Evolutionary conservation across 2,797 vertebrate species (phyloP).

Genomic region (Argyrosomus regius): DNA sequence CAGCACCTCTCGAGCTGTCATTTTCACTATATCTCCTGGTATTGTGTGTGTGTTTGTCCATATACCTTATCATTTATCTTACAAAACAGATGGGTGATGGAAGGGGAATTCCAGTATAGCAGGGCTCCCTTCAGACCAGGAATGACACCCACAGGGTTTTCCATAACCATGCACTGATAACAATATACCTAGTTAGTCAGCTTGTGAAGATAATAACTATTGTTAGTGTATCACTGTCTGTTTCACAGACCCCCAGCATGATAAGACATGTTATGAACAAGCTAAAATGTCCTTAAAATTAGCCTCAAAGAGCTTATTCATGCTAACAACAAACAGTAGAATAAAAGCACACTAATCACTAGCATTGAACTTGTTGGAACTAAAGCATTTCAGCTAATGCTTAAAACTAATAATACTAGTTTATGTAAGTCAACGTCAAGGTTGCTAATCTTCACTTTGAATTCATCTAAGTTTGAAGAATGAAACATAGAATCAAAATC

Average conservation of each 20-base stretch:
- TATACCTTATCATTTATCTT: conserved; percentile 46
- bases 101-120: conserved; percentile 61
- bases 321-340: conserved; percentile 19
- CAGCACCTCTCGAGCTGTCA: background rate
- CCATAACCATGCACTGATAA: conserved; percentile 35
- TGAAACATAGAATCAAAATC: background rate
- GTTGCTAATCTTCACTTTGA: conserved; percentile 2
- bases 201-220: conserved; percentile 55
- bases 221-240: conserved; percentile 37
- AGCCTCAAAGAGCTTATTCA: conserved; percentile 10
- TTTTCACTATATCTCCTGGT: conserved; percentile 2
- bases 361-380: background rate
- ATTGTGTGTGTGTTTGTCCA: conserved; percentile 24
- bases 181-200: conserved; percentile 35
- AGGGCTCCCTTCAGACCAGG: conserved; percentile 25
- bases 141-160: conserved; percentile 47
- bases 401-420: conserved; percentile 7
- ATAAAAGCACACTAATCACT: conserved; percentile 29
- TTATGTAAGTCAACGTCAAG: background rate
- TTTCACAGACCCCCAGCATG: conserved; percentile 28
- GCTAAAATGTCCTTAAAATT: conserved; percentile 27
- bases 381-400: conserved; percentile 6
- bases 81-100: conserved; percentile 57
- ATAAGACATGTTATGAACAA: conserved; percentile 47
- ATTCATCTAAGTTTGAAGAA: background rate